These are phyloP conservation scores for Nudaria mundana DNA, from an alignment of 2,888 invertebrate species.

Conservation along the genomic window DNA sequence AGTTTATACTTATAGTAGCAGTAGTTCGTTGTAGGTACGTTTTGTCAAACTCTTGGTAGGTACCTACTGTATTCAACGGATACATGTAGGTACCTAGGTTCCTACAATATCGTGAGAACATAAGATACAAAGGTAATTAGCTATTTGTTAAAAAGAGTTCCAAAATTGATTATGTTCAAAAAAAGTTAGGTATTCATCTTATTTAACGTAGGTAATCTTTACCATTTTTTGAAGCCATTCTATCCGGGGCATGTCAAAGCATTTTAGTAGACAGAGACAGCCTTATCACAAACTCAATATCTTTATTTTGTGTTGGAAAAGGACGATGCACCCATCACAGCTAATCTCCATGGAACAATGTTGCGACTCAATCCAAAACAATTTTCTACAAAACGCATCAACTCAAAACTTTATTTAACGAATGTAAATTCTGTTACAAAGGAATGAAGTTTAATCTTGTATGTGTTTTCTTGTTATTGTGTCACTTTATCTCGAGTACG, in stretches of 20 bases:
- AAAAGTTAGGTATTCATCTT: too few relatives aligned
- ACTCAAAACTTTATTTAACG: slow-evolving; percentile 17
- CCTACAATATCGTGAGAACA: too few relatives aligned
- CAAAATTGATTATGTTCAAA: too few relatives aligned
- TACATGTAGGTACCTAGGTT: too few relatives aligned
- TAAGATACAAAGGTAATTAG: too few relatives aligned
- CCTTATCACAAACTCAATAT: slow-evolving; percentile 76
- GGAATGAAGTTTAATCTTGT: slow-evolving; percentile 30
- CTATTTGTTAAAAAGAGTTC: too few relatives aligned
- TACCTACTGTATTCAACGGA: too few relatives aligned
- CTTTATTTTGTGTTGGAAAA: slow-evolving; percentile 72
- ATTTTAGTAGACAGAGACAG: slow-evolving; percentile 54
- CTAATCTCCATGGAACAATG: slow-evolving; percentile 74
- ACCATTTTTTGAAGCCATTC: slow-evolving; percentile 44
- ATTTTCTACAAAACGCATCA: slow-evolving; percentile 37
- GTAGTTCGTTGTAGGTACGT: too few relatives aligned
- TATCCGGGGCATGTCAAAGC: slow-evolving; percentile 45
- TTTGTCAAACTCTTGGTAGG: too few relatives aligned
- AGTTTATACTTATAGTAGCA: too few relatives aligned
- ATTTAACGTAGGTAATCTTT: slow-evolving; percentile 36
- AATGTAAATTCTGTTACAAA: slow-evolving; percentile 25
- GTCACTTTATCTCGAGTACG: slow-evolving; percentile 16
- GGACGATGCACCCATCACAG: slow-evolving; percentile 64
- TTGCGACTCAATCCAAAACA: slow-evolving; percentile 68
- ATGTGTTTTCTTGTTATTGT: slow-evolving; percentile 17